These are phyloP conservation scores for Seriola dumerili DNA, from an alignment of 2,113 vertebrate genomes.

Conservation along the genomic window DNA sequence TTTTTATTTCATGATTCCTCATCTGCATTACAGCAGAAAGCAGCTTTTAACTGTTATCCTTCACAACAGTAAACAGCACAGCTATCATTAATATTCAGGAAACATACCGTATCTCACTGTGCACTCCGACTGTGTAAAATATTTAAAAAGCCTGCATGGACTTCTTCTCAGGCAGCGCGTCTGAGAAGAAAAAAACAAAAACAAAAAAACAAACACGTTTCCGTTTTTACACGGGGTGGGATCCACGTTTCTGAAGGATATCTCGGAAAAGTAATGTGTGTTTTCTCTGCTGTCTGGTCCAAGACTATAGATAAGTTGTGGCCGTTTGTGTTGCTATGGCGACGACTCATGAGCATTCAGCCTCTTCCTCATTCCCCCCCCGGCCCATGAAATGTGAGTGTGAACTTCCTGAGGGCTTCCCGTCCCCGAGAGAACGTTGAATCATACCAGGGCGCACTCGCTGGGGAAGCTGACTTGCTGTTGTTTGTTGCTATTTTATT, in stretches of 20 bases:
- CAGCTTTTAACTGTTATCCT: conserved; percentile 1
- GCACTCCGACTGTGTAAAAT: conserved; percentile 35
- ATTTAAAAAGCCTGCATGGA: conserved; percentile 41
- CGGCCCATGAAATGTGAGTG: conserved; percentile 37
- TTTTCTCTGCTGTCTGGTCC: conserved; percentile 31
- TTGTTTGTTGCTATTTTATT: conserved; percentile 46
- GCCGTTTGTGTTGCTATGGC: conserved; percentile 41
- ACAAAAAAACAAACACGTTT: conserved; percentile 29
- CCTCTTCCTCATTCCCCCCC: conserved; percentile 19
- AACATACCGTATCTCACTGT: conserved; percentile 1
- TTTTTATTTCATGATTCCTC: not conserved
- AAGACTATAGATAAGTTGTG: conserved; percentile 46
- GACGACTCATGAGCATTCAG: conserved; percentile 33
- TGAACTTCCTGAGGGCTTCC: conserved; percentile 53
- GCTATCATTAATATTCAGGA: conserved; percentile 45
- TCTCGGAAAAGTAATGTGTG: not conserved
- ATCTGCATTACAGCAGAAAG: not conserved
- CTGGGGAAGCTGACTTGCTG: conserved; percentile 12
- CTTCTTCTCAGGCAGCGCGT: not conserved
- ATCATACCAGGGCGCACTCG: conserved; percentile 22
- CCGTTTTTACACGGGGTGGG: conserved; percentile 36
- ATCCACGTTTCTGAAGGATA: conserved; percentile 42
- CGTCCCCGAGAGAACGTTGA: conserved; percentile 30
- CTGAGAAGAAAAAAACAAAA: not conserved
- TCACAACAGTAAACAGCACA: conserved; percentile 32